A percentile compares a stretch with the other conserved stretches of the same genome.
These are phyloP conservation scores for Calliopsis andreniformis DNA, from an alignment of 1,140 invertebrate species.

Conservation along the genomic window DNA sequence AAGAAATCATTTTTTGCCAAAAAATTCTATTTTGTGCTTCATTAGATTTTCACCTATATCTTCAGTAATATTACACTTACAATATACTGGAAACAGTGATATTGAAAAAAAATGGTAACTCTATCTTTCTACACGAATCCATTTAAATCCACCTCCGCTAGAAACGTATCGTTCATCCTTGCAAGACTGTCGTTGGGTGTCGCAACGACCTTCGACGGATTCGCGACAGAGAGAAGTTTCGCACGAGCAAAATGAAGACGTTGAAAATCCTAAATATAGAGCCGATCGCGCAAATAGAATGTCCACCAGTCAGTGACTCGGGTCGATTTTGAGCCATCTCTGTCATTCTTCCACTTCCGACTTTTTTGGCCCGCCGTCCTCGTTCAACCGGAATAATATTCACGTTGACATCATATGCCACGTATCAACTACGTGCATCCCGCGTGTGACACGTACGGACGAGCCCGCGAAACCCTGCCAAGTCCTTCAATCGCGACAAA, in stretches of 20 bases:
- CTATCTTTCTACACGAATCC: no score
- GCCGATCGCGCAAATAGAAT: constrained; percentile 62
- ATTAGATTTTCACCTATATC: no score
- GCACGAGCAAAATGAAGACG: constrained; percentile 52
- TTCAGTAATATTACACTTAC: no score
- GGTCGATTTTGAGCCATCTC: constrained; percentile 45
- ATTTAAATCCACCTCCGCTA: background rate
- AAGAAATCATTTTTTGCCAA: no score
- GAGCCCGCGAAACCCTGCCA: constrained; percentile 33
- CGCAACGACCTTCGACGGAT: constrained; percentile 48
- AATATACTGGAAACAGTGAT: no score
- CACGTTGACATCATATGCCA: constrained; percentile 61
- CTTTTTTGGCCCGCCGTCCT: constrained; percentile 32
- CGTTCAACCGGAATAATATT: constrained; percentile 53
- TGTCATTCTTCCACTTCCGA: constrained; percentile 30
- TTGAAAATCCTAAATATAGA: constrained; percentile 59
- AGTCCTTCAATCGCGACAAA: constrained; percentile 49
- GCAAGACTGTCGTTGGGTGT: constrained; percentile 29
- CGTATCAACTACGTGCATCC: constrained; percentile 40
- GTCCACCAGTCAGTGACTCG: constrained; percentile 61
- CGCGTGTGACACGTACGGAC: constrained; percentile 27
- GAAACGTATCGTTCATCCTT: constrained; percentile 14
- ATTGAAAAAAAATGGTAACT: no score
- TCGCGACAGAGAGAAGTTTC: constrained; percentile 40
- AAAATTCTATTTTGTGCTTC: no score